Conservation (phyloP, 37 sponge, comb jelly and placozoan species). For the Ianthella basta region DNA sequence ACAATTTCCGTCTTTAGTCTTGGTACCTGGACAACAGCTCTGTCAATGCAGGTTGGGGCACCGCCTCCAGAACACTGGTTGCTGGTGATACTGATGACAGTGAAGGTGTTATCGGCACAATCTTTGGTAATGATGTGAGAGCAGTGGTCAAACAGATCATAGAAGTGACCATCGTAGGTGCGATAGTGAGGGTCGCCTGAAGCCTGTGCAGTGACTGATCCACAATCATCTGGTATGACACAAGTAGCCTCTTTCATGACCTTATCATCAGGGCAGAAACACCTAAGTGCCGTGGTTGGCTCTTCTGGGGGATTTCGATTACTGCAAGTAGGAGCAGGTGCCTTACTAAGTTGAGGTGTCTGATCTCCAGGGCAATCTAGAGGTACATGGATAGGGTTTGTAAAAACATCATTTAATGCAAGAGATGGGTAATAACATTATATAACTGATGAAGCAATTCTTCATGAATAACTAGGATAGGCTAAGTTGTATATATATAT, state of each 20-base stretch:
- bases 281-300: neutral
- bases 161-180: conserved; percentile 4
- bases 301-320: conserved; percentile 7
- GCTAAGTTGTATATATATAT: no score
- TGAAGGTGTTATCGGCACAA: conserved; percentile 10
- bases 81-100: conserved; percentile 21
- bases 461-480: no score
- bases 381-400: neutral
- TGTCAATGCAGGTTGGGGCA: conserved; percentile 17
- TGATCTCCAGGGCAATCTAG: neutral
- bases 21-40: conserved; percentile 11
- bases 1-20: neutral
- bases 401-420: neutral
- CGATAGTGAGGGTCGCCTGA: conserved; percentile 26
- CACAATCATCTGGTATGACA: neutral
- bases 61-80: neutral
- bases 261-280: conserved; percentile 9
- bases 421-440: neutral
- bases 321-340: neutral
- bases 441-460: neutral
- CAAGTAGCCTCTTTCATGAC: neutral
- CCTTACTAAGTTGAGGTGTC: neutral
- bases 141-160: conserved; percentile 34
- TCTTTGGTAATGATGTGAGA: conserved; percentile 12
- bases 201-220: neutral